Percentiles rank a stretch among this genome's conserved stretches.
Conservation (phyloP, 2,888 invertebrate species). For the Lysandra bellargus region DNA sequence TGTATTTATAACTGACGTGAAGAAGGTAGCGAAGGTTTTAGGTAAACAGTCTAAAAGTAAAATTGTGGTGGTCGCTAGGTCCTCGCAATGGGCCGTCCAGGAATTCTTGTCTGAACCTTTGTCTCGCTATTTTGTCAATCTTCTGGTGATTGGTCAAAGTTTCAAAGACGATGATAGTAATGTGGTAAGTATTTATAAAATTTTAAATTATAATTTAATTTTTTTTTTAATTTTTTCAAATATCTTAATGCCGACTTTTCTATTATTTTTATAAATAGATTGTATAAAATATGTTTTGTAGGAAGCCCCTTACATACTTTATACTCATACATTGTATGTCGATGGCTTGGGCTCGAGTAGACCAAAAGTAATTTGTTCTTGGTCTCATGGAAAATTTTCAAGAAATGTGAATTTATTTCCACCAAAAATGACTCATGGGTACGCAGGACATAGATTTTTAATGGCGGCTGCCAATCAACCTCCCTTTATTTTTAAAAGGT, state of each 20-base stretch:
- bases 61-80: constrained; percentile 84
- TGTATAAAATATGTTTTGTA: constrained; percentile 47
- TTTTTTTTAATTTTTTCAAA: too few relatives aligned
- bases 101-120: constrained; percentile 83
- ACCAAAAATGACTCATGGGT: constrained; percentile 83
- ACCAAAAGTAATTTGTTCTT: constrained; percentile 85
- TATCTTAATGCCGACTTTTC: too few relatives aligned
- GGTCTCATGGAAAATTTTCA: constrained; percentile 83
- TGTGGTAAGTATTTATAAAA: constrained; percentile 60
- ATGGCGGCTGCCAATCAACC: constrained; percentile 86
- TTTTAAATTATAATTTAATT: too few relatives aligned
- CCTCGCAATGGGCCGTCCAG: constrained; percentile 87
- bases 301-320: constrained; percentile 86
- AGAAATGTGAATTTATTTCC: constrained; percentile 85
- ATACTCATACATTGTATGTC: constrained; percentile 86
- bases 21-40: constrained; percentile 79
- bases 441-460: constrained; percentile 87
- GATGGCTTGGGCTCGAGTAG: constrained; percentile 87
- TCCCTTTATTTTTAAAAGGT: constrained; percentile 86
- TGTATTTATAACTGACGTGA: constrained; percentile 84
- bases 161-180: constrained; percentile 73
- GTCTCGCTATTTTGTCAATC: constrained; percentile 85
- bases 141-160: constrained; percentile 85
- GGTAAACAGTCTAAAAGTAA: constrained; percentile 82
- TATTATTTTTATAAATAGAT: not conserved